Evolutionary conservation across 2,888 invertebrate genomes (phyloP).

Genomic region (Orchesellides sinensis): DNA sequence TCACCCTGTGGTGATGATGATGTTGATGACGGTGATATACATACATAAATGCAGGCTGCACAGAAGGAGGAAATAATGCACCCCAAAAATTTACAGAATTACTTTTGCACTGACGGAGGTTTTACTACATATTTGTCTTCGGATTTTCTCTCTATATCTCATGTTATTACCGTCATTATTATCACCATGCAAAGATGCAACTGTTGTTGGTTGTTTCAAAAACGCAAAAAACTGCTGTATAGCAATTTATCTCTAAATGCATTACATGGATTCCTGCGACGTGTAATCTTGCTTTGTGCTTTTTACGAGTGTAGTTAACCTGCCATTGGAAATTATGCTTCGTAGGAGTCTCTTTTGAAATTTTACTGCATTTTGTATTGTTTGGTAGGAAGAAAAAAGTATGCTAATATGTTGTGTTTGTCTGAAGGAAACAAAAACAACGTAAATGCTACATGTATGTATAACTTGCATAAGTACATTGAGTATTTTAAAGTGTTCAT

Average conservation of each 20-base stretch:
- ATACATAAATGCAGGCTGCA: conserved; percentile 11
- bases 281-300: too few relatives aligned
- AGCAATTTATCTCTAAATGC: background rate
- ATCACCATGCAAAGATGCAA: conserved; percentile 11
- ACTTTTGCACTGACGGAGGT: conserved; percentile 21
- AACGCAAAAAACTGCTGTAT: background rate
- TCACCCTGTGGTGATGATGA: conserved; percentile 36
- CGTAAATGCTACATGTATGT: too few relatives aligned
- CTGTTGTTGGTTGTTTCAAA: conserved; percentile 12
- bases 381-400: too few relatives aligned
- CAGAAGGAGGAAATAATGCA: conserved; percentile 26
- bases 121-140: conserved; percentile 27
- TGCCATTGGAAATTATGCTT: too few relatives aligned
- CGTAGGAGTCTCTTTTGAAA: too few relatives aligned
- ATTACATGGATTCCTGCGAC: background rate
- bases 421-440: too few relatives aligned
- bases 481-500: too few relatives aligned
- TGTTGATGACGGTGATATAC: conserved; percentile 11
- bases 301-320: too few relatives aligned
- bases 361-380: too few relatives aligned
- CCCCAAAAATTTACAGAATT: conserved; percentile 34
- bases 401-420: too few relatives aligned
- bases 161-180: conserved; percentile 36
- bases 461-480: too few relatives aligned
- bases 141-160: conserved; percentile 1